phyloP scores from a whole-genome alignment of 35 echinoderm and acorn worm species.

The Ophiothrix spiculata region DNA sequence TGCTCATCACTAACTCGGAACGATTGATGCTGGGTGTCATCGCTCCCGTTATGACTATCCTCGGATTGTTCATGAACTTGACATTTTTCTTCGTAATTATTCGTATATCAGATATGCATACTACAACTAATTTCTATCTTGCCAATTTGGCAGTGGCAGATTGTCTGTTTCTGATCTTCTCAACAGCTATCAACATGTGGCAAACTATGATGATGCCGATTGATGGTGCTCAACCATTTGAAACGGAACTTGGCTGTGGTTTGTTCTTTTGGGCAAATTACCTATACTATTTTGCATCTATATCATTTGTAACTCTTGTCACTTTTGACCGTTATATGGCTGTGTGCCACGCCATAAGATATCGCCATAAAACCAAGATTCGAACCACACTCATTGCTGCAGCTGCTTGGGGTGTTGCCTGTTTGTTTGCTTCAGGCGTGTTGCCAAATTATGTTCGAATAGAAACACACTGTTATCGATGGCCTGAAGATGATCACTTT shows the following conservation, averaged over 20 bases:
- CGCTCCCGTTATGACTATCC: constrained; percentile 40
- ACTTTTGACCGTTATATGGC: neutral
- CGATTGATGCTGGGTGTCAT: neutral
- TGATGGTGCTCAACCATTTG: neutral
- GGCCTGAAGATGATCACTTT: neutral
- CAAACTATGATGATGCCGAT: constrained; percentile 44
- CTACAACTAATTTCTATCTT: constrained; percentile 63
- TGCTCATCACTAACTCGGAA: neutral
- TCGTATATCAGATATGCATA: constrained; percentile 57
- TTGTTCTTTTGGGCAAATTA: neutral
- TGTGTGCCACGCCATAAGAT: neutral
- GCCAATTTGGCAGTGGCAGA: constrained; percentile 62
- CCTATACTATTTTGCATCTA: neutral
- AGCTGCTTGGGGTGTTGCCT: constrained; percentile 5
- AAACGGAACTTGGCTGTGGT: neutral
- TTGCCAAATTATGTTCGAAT: neutral
- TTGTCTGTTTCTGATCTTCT: constrained; percentile 49
- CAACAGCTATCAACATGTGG: constrained; percentile 42
- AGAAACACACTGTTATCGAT: neutral
- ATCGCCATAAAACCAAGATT: neutral
- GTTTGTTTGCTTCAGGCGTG: neutral
- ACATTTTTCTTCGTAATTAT: constrained; percentile 78
- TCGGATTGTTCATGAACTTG: constrained; percentile 57
- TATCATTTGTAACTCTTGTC: neutral
- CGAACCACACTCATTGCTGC: neutral